phyloP scores from a whole-genome alignment of 2,797 vertebrate species.

The Gallinago solitaria region DNA sequence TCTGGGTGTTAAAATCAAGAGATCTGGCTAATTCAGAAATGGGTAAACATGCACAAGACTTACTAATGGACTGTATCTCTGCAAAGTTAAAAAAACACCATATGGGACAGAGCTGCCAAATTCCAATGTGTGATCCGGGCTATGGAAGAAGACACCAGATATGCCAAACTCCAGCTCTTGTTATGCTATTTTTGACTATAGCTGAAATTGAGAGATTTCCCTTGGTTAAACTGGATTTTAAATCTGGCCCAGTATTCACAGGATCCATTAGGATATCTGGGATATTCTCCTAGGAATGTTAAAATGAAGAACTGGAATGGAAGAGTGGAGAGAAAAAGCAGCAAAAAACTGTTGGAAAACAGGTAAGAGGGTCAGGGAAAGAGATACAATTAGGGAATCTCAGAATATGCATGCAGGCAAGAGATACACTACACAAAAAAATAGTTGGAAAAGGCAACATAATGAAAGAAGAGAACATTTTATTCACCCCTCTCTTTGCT shows the following conservation, averaged over 20 bases:
- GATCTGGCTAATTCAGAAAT: not conserved
- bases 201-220: not conserved
- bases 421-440: not conserved
- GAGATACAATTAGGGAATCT: not conserved
- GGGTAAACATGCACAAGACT: not conserved
- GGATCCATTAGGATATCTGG: not conserved
- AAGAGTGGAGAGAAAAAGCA: not conserved
- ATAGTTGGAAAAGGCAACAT: not conserved
- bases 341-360: not conserved
- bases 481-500: not conserved
- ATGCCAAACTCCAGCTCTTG: not conserved
- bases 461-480: not conserved
- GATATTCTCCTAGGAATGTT: not conserved
- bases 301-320: not conserved
- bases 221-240: not conserved
- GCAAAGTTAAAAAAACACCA: not conserved
- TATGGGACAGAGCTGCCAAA: not conserved
- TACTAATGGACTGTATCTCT: not conserved
- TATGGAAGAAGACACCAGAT: not conserved
- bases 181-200: not conserved
- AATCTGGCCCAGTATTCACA: not conserved
- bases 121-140: not conserved
- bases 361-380: accelerated
- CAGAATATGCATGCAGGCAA: not conserved
- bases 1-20: not conserved